A percentile compares a stretch with the other conserved stretches of the same genome.
Conservation (phyloP, 2,797 vertebrate species). For the Astyanax mexicanus region DNA sequence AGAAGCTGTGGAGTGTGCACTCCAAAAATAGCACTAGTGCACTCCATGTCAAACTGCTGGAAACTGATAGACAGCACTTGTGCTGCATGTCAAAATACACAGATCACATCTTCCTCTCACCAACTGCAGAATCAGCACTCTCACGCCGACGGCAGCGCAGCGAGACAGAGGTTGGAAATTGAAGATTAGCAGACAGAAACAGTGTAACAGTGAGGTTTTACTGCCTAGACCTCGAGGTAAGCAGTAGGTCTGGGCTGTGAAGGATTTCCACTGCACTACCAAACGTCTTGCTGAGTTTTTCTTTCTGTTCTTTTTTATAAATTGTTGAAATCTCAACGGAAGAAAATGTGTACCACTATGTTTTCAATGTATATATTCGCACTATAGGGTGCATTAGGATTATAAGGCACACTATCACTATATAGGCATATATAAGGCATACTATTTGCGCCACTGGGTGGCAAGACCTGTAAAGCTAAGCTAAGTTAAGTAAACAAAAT, state of each 20-base stretch:
- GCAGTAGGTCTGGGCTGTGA: conserved; percentile 1
- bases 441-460: too few species aligned
- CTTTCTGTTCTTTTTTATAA: too few species aligned
- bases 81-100: conserved; percentile 9
- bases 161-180: conserved; percentile 11
- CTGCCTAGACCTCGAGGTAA: not conserved
- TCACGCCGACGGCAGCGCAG: not conserved
- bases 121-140: not conserved
- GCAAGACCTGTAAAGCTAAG: too few species aligned
- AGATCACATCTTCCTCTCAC: not conserved
- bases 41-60: conserved; percentile 34
- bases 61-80: not conserved
- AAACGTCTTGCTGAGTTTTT: too few species aligned
- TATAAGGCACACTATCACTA: too few species aligned
- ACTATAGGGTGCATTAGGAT: too few species aligned
- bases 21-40: conserved; percentile 23
- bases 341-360: too few species aligned
- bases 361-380: too few species aligned
- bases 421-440: too few species aligned
- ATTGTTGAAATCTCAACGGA: too few species aligned
- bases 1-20: conserved; percentile 5
- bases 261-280: not conserved
- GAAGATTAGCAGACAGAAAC: not conserved
- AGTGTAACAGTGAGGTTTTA: not conserved
- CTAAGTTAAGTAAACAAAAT: too few species aligned